Percentiles rank a stretch among this genome's conserved stretches.
Evolutionary conservation across 2,888 invertebrate species (phyloP).

Genomic region (Pandemis heparana): DNA sequence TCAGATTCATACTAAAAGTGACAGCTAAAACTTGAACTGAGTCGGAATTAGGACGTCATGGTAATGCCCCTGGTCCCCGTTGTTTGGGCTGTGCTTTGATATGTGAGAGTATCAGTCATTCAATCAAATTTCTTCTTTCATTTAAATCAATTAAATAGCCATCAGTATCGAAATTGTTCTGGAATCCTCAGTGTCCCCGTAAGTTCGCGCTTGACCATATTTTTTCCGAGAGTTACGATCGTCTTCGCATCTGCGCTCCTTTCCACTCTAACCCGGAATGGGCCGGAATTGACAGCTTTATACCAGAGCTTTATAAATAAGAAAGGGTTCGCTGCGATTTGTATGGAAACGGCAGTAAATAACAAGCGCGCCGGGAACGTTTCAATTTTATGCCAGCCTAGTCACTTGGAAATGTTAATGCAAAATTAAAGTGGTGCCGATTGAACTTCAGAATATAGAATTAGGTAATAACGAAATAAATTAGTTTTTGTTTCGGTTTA

Average conservation of each 20-base stretch:
- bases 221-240: conserved; percentile 73
- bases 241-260: conserved; percentile 68
- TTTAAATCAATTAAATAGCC: too few species aligned
- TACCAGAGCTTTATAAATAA: conserved; percentile 60
- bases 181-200: not conserved
- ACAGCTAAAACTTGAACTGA: too few species aligned
- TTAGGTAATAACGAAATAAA: not conserved
- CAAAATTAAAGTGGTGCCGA: conserved; percentile 11
- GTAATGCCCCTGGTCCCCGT: too few species aligned
- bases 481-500: not conserved
- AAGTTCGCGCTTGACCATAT: conserved; percentile 44
- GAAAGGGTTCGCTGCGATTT: conserved; percentile 56
- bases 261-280: conserved; percentile 70
- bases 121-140: too few species aligned
- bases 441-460: not conserved
- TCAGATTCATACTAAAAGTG: too few species aligned
- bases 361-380: conserved; percentile 48
- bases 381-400: conserved; percentile 57
- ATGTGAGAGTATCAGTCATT: too few species aligned
- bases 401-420: conserved; percentile 33
- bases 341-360: conserved; percentile 63
- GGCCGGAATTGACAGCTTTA: conserved; percentile 77
- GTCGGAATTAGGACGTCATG: too few species aligned
- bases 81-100: too few species aligned
- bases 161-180: too few species aligned